Conservation (phyloP, 37 sponge, comb jelly and placozoan species). For the Amphimedon queenslandica region DNA sequence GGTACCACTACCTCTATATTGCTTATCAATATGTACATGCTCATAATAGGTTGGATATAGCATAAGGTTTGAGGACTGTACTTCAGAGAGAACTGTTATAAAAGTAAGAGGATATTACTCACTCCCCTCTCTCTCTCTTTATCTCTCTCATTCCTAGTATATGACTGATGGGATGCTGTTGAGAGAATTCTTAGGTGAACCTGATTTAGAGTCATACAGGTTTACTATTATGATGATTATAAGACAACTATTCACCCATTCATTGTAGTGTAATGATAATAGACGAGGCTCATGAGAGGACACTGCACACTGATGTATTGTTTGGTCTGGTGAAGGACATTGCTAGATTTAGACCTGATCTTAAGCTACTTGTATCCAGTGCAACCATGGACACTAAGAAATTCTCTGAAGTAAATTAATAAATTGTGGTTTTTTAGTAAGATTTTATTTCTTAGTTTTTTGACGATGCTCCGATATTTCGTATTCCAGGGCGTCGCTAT, state of each 20-base stretch:
- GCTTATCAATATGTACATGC: too few relatives aligned
- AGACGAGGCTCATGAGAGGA: slow-evolving; percentile 99
- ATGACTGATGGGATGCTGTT: slow-evolving; percentile 99
- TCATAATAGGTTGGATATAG: slow-evolving; percentile 89
- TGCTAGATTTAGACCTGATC: slow-evolving; percentile 87
- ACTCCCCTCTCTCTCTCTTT: background rate
- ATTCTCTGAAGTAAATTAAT: slow-evolving; percentile 70
- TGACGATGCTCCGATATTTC: slow-evolving; percentile 98
- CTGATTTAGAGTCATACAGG: slow-evolving; percentile 87
- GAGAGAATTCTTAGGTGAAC: slow-evolving; percentile 98
- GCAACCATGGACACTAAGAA: slow-evolving; percentile 97
- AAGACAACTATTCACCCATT: background rate
- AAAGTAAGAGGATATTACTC: slow-evolving; percentile 28
- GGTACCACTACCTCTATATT: too few relatives aligned
- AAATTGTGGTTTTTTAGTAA: background rate
- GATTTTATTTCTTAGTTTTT: slow-evolving; percentile 65
- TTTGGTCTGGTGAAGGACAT: slow-evolving; percentile 99
- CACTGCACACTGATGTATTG: slow-evolving; percentile 96
- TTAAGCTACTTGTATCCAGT: slow-evolving; percentile 98
- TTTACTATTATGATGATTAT: slow-evolving; percentile 18
- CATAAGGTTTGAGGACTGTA: slow-evolving; percentile 99
- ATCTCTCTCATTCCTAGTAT: slow-evolving; percentile 43
- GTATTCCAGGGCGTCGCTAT: slow-evolving; percentile 96
- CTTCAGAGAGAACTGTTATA: slow-evolving; percentile 90
- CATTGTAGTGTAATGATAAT: slow-evolving; percentile 83